Percentiles rank a stretch among this genome's conserved stretches.
Evolutionary conservation across 2,888 invertebrate genomes (phyloP).

Genomic region (Carpatolechia fugitivella): DNA sequence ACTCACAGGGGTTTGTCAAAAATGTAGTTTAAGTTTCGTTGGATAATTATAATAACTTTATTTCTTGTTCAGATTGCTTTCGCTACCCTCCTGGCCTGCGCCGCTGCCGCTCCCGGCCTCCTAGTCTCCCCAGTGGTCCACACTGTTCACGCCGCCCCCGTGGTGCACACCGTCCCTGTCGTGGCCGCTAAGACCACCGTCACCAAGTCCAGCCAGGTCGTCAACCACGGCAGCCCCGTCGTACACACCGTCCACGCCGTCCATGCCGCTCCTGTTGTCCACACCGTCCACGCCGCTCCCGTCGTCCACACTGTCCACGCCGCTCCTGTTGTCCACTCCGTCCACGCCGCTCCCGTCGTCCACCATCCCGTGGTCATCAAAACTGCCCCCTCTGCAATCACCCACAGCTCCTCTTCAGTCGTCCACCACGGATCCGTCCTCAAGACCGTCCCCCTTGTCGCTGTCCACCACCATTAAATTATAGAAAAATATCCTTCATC

Average conservation of each 20-base stretch:
- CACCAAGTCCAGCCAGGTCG: slow-evolving; percentile 70
- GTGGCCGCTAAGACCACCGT: slow-evolving; percentile 62
- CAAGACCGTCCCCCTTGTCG: slow-evolving; percentile 57
- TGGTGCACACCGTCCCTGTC: slow-evolving; percentile 51
- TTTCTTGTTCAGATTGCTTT: slow-evolving; percentile 77
- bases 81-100: slow-evolving; percentile 72
- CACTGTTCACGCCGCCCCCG: slow-evolving; percentile 54
- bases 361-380: slow-evolving; percentile 42
- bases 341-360: slow-evolving; percentile 43
- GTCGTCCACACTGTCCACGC: slow-evolving; percentile 46
- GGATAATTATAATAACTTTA: no score
- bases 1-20: no score
- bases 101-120: slow-evolving; percentile 68
- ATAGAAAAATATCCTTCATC: slow-evolving; percentile 19
- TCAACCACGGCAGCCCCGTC: slow-evolving; percentile 64
- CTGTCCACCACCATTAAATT: slow-evolving; percentile 48
- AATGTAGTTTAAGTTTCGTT: no score
- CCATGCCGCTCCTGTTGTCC: slow-evolving; percentile 27
- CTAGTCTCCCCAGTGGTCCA: slow-evolving; percentile 56
- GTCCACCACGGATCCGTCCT: slow-evolving; percentile 55
- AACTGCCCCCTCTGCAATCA: slow-evolving; percentile 34
- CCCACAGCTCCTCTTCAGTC: slow-evolving; percentile 51
- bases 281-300: slow-evolving; percentile 35
- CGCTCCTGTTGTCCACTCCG: slow-evolving; percentile 50
- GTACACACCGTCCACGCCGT: slow-evolving; percentile 33